These are phyloP conservation scores for Anguilla marmorata DNA, from an alignment of 2,797 vertebrate species.

Conservation along the genomic window DNA sequence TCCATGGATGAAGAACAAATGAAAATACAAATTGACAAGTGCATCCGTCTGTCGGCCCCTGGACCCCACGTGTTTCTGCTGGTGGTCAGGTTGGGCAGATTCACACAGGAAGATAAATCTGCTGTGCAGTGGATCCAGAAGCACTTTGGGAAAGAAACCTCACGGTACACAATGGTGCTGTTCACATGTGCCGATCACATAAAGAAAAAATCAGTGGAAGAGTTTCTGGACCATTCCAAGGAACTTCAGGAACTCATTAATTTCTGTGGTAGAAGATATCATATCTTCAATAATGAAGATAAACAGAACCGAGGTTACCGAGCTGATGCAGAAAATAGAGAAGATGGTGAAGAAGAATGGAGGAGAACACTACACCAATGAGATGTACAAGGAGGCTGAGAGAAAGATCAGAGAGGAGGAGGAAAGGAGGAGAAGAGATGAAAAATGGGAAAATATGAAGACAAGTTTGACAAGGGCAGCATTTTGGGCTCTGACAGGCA, in stretches of 20 bases:
- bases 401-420: not conserved
- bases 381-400: not conserved
- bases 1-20: not conserved
- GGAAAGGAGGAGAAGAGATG: too few species aligned
- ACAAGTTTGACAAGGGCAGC: too few species aligned
- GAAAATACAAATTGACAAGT: not conserved
- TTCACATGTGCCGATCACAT: not conserved
- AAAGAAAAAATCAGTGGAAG: not conserved
- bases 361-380: not conserved
- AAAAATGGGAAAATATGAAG: too few species aligned
- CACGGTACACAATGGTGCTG: not conserved
- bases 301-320: not conserved
- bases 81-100: slow-evolving; percentile 3
- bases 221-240: not conserved
- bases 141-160: not conserved
- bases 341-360: not conserved
- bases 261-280: not conserved
- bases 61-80: not conserved
- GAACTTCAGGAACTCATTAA: not conserved
- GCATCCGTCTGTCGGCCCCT: not conserved
- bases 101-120: not conserved
- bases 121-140: not conserved
- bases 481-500: too few species aligned
- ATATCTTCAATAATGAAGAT: not conserved
- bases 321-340: slow-evolving; percentile 3